Evolutionary conservation across 2,888 invertebrate species (phyloP).

Genomic region (Protophormia terraenovae): DNA sequence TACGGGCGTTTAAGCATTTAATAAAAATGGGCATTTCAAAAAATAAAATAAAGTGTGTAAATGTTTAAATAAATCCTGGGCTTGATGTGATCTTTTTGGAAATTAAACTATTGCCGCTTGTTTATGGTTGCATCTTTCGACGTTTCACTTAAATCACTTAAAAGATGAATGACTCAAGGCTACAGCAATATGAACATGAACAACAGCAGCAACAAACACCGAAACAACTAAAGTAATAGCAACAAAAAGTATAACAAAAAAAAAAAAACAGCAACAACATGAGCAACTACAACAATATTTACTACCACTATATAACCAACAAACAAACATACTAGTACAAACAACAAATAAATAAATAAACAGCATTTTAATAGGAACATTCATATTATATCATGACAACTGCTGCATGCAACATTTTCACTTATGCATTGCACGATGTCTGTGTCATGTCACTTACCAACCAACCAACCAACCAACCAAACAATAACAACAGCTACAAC

Average conservation of each 20-base stretch:
- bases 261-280: too few species aligned
- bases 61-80: constrained; percentile 42
- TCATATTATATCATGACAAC: constrained; percentile 69
- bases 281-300: constrained; percentile 28
- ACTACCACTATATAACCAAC: constrained; percentile 6
- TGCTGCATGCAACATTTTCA: constrained; percentile 68
- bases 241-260: constrained; percentile 6
- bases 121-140: constrained; percentile 51
- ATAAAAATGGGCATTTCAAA: constrained; percentile 21
- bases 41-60: background rate
- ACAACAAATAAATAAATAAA: constrained; percentile 48
- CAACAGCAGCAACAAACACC: background rate
- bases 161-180: constrained; percentile 64
- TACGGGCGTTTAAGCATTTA: constrained; percentile 13
- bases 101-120: constrained; percentile 57
- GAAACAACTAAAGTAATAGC: constrained; percentile 3
- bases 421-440: constrained; percentile 67
- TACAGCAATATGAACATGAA: constrained; percentile 29
- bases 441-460: constrained; percentile 64
- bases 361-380: constrained; percentile 68
- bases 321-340: constrained; percentile 4
- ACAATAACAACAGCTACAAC: constrained; percentile 41
- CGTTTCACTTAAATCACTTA: constrained; percentile 65
- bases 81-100: constrained; percentile 36
- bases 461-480: constrained; percentile 24